Evolutionary conservation across 2,888 invertebrate genomes (phyloP), one percentile per base, ranked within the genome.

Genomic region (Drosophila yooni): DNA sequence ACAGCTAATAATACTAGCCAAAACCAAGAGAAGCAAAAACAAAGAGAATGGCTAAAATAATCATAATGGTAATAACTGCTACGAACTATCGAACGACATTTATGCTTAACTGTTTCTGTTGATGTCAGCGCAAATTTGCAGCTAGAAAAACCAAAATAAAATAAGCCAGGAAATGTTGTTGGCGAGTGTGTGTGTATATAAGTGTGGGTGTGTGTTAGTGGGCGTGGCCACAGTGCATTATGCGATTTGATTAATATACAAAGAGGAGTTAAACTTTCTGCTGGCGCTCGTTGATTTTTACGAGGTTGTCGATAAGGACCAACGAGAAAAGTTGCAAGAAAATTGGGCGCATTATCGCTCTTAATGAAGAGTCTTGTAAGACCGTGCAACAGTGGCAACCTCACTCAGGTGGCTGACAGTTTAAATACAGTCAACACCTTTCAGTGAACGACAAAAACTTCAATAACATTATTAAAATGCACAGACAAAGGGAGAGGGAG

Each of bases 381-480:
- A 43, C 29, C 15, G 33, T 57, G 18, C 13, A 60, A 65, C 71
- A 73, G 57, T 71, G 57, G 58, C 57, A 33, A 50, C 79, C 68
- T 51, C 73, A 68, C 57, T 70, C 74, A 72, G 80, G 61, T 75
- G 51, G 46, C 66, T 62, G 64, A 43, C 66, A 63, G 58, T 59
- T 46, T 74, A 77, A 76, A 74, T 68, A 79, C 75, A 40, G 61
- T 51, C 66, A 63, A 83, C 86, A 86, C 88, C 82, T 83, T 80
- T 74, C 29, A 63, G 56, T 48, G 57, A 67, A 53, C 65, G 67
- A 59, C 59, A 71, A 69, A 60, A 79, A 79, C 86, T 88, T 86
- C 82, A 86, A 86, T 82, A 88, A 81, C 88, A 83, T 88, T 79
- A 86, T 88, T 86, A 82, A 79, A 81, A 81, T 69, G 75, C 60